Conservation (phyloP, 2,888 invertebrate species). For the Conomelus anceps region DNA sequence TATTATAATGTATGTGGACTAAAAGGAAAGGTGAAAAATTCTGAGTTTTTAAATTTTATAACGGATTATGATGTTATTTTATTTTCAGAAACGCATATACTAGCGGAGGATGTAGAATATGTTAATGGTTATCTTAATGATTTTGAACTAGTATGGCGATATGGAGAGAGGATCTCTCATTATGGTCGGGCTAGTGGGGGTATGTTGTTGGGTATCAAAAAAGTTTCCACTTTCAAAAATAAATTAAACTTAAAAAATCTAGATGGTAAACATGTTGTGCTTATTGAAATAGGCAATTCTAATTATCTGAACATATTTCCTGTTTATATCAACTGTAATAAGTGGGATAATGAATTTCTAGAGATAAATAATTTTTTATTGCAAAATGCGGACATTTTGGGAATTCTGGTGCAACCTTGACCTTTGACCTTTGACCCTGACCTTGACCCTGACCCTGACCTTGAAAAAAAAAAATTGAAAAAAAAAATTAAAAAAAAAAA, state of each 20-base stretch:
- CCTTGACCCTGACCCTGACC: too few relatives aligned
- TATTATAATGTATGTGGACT: background rate
- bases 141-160: background rate
- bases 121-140: background rate
- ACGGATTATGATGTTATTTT: background rate
- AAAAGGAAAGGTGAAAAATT: background rate
- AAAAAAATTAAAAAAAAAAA: too few relatives aligned
- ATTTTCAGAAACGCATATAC: background rate
- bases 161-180: background rate
- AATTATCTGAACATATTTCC: background rate
- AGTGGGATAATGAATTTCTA: background rate
- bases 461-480: too few relatives aligned
- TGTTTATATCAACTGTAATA: background rate
- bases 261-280: background rate
- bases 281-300: background rate
- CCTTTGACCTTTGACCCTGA: too few relatives aligned
- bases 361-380: background rate
- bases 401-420: too few relatives aligned
- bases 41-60: background rate
- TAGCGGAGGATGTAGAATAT: background rate
- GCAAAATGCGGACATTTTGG: slow-evolving; percentile 4
- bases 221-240: background rate
- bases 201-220: background rate
- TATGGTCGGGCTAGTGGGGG: background rate
- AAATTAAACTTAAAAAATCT: background rate